phyloP scores from a whole-genome alignment of 2,113 vertebrate genomes.

The Bos taurus region DNA sequence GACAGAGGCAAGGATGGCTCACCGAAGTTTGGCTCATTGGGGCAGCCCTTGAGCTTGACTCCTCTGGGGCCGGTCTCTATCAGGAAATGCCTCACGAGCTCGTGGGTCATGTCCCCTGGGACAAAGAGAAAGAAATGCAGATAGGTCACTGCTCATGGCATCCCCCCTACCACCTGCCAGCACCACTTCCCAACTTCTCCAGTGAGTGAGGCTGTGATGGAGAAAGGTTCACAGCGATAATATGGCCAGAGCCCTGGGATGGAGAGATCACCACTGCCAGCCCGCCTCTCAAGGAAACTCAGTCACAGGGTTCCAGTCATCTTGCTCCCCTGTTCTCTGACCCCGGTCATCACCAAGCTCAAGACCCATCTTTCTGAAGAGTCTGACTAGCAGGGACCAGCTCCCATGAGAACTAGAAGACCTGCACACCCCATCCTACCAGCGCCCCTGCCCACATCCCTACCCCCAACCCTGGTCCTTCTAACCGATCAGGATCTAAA shows the following conservation, averaged over 20 bases:
- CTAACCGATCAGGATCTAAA: neutral
- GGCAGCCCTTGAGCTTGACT: constrained; percentile 98
- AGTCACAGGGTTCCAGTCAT: neutral
- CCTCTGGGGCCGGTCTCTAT: constrained; percentile 97
- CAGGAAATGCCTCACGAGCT: constrained; percentile 97
- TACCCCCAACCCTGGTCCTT: neutral
- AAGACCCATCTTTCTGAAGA: neutral
- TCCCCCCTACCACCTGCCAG: neutral
- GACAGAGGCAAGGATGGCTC: constrained; percentile 53
- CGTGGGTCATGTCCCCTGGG: constrained; percentile 90
- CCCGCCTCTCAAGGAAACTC: neutral
- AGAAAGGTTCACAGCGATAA: rapidly evolving
- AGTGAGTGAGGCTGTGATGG: rapidly evolving
- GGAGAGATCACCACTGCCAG: neutral
- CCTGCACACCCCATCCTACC: neutral
- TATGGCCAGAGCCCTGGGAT: neutral
- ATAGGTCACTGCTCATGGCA: neutral
- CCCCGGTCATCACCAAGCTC: neutral
- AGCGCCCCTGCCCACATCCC: rapidly evolving
- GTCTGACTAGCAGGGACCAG: neutral
- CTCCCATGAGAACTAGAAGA: neutral
- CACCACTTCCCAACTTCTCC: neutral
- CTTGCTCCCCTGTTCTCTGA: neutral
- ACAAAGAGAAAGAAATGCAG: neutral
- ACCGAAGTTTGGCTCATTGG: constrained; percentile 98